phyloP scores from a whole-genome alignment of 2,888 invertebrate species.

The Sympetrum striolatum region DNA sequence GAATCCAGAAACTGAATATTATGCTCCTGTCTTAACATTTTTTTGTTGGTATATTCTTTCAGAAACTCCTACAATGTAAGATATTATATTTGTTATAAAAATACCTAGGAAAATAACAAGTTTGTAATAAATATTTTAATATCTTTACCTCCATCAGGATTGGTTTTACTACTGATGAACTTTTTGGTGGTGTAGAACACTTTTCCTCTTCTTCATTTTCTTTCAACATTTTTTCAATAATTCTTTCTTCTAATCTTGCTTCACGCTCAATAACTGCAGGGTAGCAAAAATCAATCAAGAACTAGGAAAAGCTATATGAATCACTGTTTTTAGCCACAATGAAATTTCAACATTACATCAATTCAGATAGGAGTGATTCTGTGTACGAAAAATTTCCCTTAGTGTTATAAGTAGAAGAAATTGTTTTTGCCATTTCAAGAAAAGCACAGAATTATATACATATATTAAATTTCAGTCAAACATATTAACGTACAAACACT shows the following conservation, averaged over 20 bases:
- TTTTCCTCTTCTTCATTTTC: background rate
- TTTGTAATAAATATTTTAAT: background rate
- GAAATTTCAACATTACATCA: no score
- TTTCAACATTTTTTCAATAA: background rate
- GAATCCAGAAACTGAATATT: background rate
- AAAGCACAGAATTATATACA: no score
- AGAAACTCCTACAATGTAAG: background rate
- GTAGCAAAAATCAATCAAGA: background rate
- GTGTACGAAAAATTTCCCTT: no score
- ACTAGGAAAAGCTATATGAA: no score
- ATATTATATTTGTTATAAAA: background rate
- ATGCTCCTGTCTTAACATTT: background rate
- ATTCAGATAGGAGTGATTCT: no score
- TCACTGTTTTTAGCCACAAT: no score
- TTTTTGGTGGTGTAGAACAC: background rate
- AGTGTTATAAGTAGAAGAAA: no score
- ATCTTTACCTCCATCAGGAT: background rate
- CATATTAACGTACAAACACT: no score
- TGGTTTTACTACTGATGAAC: background rate
- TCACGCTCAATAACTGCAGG: constrained; percentile 6
- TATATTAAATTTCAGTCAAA: no score
- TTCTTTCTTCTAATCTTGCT: background rate
- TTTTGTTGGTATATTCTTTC: background rate
- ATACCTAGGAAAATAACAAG: background rate
- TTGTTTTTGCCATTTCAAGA: no score